phyloP scores from a whole-genome alignment of 2,888 invertebrate genomes.

The Papilio protenor region DNA sequence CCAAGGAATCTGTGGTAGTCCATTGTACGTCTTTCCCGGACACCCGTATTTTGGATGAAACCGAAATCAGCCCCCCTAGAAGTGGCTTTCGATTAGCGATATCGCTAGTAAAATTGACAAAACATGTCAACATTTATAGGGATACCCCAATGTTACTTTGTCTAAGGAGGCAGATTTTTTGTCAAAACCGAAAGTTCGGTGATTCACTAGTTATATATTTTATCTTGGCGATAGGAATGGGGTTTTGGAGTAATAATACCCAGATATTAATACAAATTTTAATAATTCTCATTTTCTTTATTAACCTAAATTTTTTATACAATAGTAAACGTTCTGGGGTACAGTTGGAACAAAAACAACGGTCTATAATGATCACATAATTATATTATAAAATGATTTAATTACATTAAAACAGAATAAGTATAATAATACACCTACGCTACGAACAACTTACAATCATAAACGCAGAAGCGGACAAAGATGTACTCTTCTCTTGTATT shows the following conservation, averaged over 20 bases:
- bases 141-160: too few relatives aligned
- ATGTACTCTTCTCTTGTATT: conserved; percentile 81
- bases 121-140: too few relatives aligned
- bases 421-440: conserved; percentile 85
- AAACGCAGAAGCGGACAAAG: conserved; percentile 80
- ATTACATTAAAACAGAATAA: conserved; percentile 85
- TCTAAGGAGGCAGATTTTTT: too few relatives aligned
- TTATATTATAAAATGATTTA: conserved; percentile 86
- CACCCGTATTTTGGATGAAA: too few relatives aligned
- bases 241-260: conserved; percentile 32
- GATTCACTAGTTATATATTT: too few relatives aligned
- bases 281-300: conserved; percentile 43
- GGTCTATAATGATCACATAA: conserved; percentile 83
- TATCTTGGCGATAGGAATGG: conserved; percentile 8
- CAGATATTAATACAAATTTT: conserved; percentile 42
- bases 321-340: conserved; percentile 44
- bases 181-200: too few relatives aligned
- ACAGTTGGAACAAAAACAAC: conserved; percentile 68
- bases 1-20: too few relatives aligned
- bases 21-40: too few relatives aligned
- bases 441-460: conserved; percentile 83
- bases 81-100: too few relatives aligned
- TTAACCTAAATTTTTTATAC: conserved; percentile 43
- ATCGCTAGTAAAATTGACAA: too few relatives aligned
- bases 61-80: too few relatives aligned